A percentile compares a stretch with the other conserved stretches of the same genome.
Conservation (phyloP, 2,888 invertebrate genomes). For the Sesia bembeciformis region DNA sequence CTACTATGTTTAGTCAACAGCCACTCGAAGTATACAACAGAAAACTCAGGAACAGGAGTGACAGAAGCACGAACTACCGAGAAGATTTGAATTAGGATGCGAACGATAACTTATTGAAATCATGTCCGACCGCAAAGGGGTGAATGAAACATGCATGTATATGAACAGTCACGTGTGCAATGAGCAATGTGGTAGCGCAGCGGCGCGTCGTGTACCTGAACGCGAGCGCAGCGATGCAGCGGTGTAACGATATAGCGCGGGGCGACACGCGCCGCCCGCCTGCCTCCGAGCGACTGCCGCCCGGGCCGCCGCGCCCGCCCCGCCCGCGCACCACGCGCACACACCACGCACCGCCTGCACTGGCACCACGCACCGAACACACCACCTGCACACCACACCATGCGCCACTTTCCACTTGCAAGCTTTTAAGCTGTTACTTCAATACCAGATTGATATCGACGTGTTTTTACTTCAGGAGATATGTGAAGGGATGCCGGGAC, state of each 20-base stretch:
- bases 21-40: no score
- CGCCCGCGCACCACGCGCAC: conserved; percentile 34
- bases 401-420: background rate
- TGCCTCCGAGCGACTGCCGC: conserved; percentile 66
- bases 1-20: no score
- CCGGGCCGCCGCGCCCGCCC: conserved; percentile 54
- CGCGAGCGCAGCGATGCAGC: conserved; percentile 48
- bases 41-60: no score
- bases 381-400: background rate
- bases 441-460: conserved; percentile 48
- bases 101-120: conserved; percentile 16
- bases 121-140: conserved; percentile 22
- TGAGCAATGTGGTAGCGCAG: conserved; percentile 14
- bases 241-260: conserved; percentile 37
- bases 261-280: conserved; percentile 63
- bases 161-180: conserved; percentile 25
- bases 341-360: conserved; percentile 36
- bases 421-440: background rate
- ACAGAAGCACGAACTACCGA: no score
- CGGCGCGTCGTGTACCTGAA: conserved; percentile 38
- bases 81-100: conserved; percentile 6
- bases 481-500: conserved; percentile 22
- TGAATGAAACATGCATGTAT: conserved; percentile 54
- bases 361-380: conserved; percentile 1
- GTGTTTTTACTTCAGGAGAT: conserved; percentile 49